Evolutionary conservation across 1,140 invertebrate species (phyloP), one percentile per base, ranked within the genome.

Genomic region (Melanaphis sacchari): DNA sequence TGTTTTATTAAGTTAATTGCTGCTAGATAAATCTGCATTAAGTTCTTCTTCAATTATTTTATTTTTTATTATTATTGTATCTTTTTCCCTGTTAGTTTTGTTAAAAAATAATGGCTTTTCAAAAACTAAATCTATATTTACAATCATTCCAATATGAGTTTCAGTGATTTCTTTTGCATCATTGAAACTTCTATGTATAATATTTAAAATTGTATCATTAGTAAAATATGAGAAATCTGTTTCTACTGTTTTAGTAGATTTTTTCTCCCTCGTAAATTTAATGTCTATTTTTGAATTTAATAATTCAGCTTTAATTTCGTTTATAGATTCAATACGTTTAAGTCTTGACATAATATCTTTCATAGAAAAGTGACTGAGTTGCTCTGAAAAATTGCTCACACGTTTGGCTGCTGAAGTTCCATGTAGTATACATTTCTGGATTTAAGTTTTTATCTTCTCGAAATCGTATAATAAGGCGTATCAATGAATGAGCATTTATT

Each of bases 51-150:
- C 26, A 26, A 41, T 41, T 41, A 24, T 31, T 59, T 41, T 85
- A 26, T 40, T 40, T 40, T 40, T 82, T 31, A 82, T 22, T 40
- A 82, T 82, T 82, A 82, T 40, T 40, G 21, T 4, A 54, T 59
- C 54, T 59, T 59, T 59, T 59, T 85, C 18, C 15, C 22, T 85
- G 18, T 59, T 84, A 26, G 82, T 41, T 85, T 85, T 85, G n/a
- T 41, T 85, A 85, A 41, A 82, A 85, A 85, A 85, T 85, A 85
- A 85, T 41, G n/a, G 82, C 5, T 41, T 41, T 85, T 85, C n/a
- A 41, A 41, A 41, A 85, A 85, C n/a, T 41, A 85, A 41, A 85
- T 41, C 24, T 11, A 0, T 11, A 4, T 85, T 41, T 43, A 85
- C 26, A 41, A 41, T 41, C 82, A 85, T 85, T 41, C 40, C 82